Conservation (phyloP, 2,797 vertebrate species). For the Sebastes iracundus region DNA sequence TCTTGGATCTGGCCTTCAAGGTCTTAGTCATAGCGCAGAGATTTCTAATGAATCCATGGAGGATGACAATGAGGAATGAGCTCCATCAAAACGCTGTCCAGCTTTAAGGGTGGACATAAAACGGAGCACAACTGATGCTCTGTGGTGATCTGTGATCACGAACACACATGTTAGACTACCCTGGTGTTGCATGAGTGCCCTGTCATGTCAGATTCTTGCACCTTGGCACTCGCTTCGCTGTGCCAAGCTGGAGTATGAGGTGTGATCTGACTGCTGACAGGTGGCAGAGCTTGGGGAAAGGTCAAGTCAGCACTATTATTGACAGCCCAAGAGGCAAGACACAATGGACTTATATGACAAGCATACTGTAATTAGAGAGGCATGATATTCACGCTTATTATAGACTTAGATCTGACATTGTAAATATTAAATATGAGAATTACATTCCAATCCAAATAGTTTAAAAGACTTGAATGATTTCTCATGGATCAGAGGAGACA, state of each 20-base stretch:
- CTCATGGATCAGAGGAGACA: not conserved
- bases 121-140: not conserved
- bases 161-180: slow-evolving; percentile 11
- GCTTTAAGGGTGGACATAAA: slow-evolving; percentile 20
- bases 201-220: slow-evolving; percentile 45
- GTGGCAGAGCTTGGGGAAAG: slow-evolving; percentile 35
- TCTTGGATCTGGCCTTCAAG: slow-evolving; percentile 24
- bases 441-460: not conserved
- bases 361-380: slow-evolving; percentile 10
- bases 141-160: slow-evolving; percentile 3
- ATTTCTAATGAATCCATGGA: slow-evolving; percentile 41
- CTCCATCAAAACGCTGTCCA: not conserved
- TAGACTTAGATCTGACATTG: not conserved
- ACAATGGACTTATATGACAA: slow-evolving; percentile 2
- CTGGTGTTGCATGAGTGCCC: slow-evolving; percentile 2
- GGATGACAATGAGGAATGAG: slow-evolving; percentile 21
- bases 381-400: not conserved
- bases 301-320: slow-evolving; percentile 48
- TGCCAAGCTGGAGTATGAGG: slow-evolving; percentile 35
- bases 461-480: not conserved
- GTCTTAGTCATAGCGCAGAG: slow-evolving; percentile 8
- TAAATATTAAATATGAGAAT: not conserved
- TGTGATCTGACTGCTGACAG: slow-evolving; percentile 64
- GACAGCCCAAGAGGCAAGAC: slow-evolving; percentile 26
- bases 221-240: slow-evolving; percentile 33